Evolutionary conservation across 2,113 vertebrate genomes (phyloP).

Genomic region (Alethe castanea): DNA sequence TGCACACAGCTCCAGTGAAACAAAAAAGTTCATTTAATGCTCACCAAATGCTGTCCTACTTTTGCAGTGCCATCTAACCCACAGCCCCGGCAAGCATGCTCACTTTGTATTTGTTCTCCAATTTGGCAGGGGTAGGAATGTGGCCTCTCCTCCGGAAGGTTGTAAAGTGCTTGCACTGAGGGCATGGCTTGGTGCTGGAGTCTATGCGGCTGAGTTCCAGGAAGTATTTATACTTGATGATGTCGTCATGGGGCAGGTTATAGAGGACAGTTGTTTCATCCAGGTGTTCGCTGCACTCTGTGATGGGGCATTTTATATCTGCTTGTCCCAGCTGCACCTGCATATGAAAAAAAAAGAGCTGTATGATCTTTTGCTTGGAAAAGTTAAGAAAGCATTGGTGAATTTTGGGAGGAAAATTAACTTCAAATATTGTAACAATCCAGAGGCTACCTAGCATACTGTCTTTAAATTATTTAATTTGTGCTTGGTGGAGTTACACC

Average conservation of each 20-base stretch:
- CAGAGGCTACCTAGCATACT: neutral
- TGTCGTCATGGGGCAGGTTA: constrained; percentile 85
- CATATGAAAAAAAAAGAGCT: neutral
- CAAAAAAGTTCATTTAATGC: constrained; percentile 47
- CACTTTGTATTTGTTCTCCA: constrained; percentile 96
- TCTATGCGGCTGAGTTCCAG: constrained; percentile 92
- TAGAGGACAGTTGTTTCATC: constrained; percentile 87
- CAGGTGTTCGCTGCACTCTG: constrained; percentile 90
- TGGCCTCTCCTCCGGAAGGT: constrained; percentile 85
- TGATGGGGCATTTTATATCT: constrained; percentile 90
- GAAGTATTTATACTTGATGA: constrained; percentile 94
- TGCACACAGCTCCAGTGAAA: neutral
- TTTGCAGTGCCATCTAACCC: constrained; percentile 41
- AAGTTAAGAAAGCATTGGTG: neutral
- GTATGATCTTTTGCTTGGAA: neutral
- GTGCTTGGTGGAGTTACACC: neutral
- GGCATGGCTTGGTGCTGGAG: constrained; percentile 95
- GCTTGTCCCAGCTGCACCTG: constrained; percentile 88
- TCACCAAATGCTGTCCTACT: constrained; percentile 43
- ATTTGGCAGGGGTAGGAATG: constrained; percentile 80
- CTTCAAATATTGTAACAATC: neutral
- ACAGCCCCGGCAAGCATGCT: constrained; percentile 58
- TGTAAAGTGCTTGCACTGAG: constrained; percentile 95
- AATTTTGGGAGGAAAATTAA: neutral
- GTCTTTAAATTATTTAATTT: neutral